Conservation (phyloP, 1,140 invertebrate genomes). For the Drosophila oshimai region DNA sequence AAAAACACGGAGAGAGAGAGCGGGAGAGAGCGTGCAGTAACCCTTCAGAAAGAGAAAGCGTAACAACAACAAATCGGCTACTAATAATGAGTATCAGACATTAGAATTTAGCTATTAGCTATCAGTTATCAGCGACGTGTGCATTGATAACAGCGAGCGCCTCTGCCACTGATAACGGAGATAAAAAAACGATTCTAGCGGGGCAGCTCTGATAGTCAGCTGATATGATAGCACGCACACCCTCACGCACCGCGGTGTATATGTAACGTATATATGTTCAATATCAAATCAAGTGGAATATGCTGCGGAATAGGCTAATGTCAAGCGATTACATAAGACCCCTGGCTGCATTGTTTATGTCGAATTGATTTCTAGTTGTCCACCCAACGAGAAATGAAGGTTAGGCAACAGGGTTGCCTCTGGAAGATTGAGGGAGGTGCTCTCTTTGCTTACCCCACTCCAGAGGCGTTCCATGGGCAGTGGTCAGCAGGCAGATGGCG, state of each 20-base stretch:
- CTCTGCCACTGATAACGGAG: slow-evolving; percentile 23
- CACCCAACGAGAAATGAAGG: slow-evolving; percentile 12
- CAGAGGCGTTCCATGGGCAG: slow-evolving; percentile 21
- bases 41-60: slow-evolving; percentile 2
- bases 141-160: slow-evolving; percentile 29
- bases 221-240: slow-evolving; percentile 27
- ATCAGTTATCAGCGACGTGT: slow-evolving; percentile 40
- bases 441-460: slow-evolving; percentile 32
- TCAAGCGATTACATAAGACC: slow-evolving; percentile 47
- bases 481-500: slow-evolving; percentile 10
- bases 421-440: not conserved
- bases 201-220: slow-evolving; percentile 40
- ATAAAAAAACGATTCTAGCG: slow-evolving; percentile 14
- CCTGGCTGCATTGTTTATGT: slow-evolving; percentile 25
- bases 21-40: not conserved
- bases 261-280: no score
- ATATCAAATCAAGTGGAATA: no score
- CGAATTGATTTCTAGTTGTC: slow-evolving; percentile 27
- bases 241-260: no score
- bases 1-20: not conserved
- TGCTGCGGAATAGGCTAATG: slow-evolving; percentile 10
- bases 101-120: slow-evolving; percentile 8
- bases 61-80: slow-evolving; percentile 1
- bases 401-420: slow-evolving; percentile 8
- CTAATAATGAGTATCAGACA: slow-evolving; percentile 11